These are phyloP conservation scores for Chloroclysta siterata DNA, from an alignment of 2,888 invertebrate genomes.

Conservation along the genomic window DNA sequence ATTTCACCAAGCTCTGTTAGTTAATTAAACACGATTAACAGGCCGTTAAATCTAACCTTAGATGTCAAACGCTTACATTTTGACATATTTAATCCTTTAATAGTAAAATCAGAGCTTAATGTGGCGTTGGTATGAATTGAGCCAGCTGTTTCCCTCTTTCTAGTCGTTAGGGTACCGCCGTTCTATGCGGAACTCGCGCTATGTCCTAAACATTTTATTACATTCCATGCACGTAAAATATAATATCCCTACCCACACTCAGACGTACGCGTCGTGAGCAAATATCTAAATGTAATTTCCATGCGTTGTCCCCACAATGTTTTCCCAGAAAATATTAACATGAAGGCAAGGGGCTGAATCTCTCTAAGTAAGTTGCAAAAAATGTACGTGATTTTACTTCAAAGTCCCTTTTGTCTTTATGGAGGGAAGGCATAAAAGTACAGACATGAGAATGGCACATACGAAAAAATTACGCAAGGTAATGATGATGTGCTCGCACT, in stretches of 20 bases:
- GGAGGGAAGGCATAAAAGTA: slow-evolving; percentile 82
- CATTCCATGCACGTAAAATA: slow-evolving; percentile 84
- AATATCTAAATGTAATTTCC: slow-evolving; percentile 85
- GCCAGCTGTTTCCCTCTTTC: slow-evolving; percentile 7
- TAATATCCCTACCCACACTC: slow-evolving; percentile 83
- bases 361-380: slow-evolving; percentile 85
- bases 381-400: slow-evolving; percentile 86
- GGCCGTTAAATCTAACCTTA: too few species aligned
- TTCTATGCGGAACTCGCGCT: slow-evolving; percentile 45
- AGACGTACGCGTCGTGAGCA: slow-evolving; percentile 79
- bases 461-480: slow-evolving; percentile 83
- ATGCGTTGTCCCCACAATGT: slow-evolving; percentile 85
- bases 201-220: slow-evolving; percentile 82
- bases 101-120: too few species aligned
- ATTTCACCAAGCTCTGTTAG: too few species aligned
- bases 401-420: slow-evolving; percentile 85
- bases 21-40: too few species aligned
- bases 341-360: slow-evolving; percentile 83
- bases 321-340: slow-evolving; percentile 85
- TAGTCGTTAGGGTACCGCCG: slow-evolving; percentile 28
- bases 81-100: too few species aligned
- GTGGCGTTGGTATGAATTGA: neutral
- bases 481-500: slow-evolving; percentile 84
- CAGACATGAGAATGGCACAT: slow-evolving; percentile 81
- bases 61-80: too few species aligned